phyloP scores from a whole-genome alignment of 2,888 invertebrate genomes.

The Drosophila birchii region DNA sequence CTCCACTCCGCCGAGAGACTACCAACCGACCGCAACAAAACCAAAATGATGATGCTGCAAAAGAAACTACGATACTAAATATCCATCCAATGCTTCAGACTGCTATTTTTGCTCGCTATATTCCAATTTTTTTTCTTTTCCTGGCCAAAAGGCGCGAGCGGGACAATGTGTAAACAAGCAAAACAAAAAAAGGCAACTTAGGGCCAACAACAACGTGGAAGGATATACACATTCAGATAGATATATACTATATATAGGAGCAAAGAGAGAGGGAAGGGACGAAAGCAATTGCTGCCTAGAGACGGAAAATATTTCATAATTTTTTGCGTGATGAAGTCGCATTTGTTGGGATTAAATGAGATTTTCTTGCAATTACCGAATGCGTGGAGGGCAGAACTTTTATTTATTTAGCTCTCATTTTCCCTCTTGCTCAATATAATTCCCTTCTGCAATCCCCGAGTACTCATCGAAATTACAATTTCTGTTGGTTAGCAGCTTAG shows the following conservation, averaged over 20 bases:
- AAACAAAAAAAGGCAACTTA: slow-evolving; percentile 52
- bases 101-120: slow-evolving; percentile 61
- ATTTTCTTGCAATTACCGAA: slow-evolving; percentile 82
- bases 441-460: slow-evolving; percentile 24
- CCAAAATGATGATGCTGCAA: slow-evolving; percentile 77
- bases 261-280: not conserved
- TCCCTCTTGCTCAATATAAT: slow-evolving; percentile 15
- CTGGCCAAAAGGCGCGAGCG: slow-evolving; percentile 67
- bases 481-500: slow-evolving; percentile 44
- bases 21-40: slow-evolving; percentile 31
- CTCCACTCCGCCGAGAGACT: slow-evolving; percentile 19
- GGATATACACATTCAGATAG: slow-evolving; percentile 24
- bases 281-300: slow-evolving; percentile 64
- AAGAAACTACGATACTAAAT: slow-evolving; percentile 78
- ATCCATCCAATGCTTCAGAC: slow-evolving; percentile 58
- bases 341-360: slow-evolving; percentile 81
- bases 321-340: slow-evolving; percentile 82
- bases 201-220: slow-evolving; percentile 15
- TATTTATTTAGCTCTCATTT: slow-evolving; percentile 30
- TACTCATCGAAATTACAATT: slow-evolving; percentile 43
- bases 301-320: slow-evolving; percentile 73
- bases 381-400: slow-evolving; percentile 37
- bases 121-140: slow-evolving; percentile 20
- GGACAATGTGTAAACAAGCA: slow-evolving; percentile 71
- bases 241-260: slow-evolving; percentile 11